Conservation (phyloP, 1,140 invertebrate genomes). For the Gryllus bimaculatus region DNA sequence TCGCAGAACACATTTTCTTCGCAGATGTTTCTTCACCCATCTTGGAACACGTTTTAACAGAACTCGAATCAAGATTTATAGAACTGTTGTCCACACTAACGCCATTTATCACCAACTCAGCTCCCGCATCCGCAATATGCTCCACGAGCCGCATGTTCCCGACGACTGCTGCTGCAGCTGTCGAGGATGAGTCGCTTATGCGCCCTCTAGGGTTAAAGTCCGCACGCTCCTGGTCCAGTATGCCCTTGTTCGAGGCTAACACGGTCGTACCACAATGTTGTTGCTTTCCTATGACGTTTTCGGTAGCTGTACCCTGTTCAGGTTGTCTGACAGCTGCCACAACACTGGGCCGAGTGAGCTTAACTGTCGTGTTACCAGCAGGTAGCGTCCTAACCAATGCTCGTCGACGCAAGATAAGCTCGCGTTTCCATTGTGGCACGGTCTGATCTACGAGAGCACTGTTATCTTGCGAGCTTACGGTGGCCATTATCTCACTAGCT, state of each 20-base stretch:
- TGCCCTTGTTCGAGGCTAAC: slow-evolving; percentile 23
- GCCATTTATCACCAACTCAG: slow-evolving; percentile 16
- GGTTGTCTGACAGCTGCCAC: slow-evolving; percentile 18
- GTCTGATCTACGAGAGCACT: slow-evolving; percentile 28
- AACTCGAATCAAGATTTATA: slow-evolving; percentile 10
- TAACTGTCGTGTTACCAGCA: slow-evolving; percentile 31
- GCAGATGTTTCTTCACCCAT: slow-evolving; percentile 23
- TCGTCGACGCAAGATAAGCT: slow-evolving; percentile 55
- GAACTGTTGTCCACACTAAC: slow-evolving; percentile 18
- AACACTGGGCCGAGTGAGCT: slow-evolving; percentile 25
- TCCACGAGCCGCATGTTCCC: slow-evolving; percentile 26
- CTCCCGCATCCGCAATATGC: slow-evolving; percentile 7
- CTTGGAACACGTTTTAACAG: slow-evolving; percentile 18
- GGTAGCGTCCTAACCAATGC: slow-evolving; percentile 32
- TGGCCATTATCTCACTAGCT: slow-evolving; percentile 12
- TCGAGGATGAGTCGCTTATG: slow-evolving; percentile 8
- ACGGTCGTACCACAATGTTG: slow-evolving; percentile 24
- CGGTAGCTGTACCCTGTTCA: slow-evolving; percentile 17
- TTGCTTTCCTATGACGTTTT: slow-evolving; percentile 34
- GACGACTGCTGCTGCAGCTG: slow-evolving; percentile 17
- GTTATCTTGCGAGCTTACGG: slow-evolving; percentile 22
- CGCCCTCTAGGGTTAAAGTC: slow-evolving; percentile 25
- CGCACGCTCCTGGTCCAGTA: slow-evolving; percentile 24
- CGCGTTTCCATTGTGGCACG: slow-evolving; percentile 62
- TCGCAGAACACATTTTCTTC: slow-evolving; percentile 28